Evolutionary conservation across 2,888 invertebrate genomes (phyloP).

Genomic region (Hypomecis atomaria): DNA sequence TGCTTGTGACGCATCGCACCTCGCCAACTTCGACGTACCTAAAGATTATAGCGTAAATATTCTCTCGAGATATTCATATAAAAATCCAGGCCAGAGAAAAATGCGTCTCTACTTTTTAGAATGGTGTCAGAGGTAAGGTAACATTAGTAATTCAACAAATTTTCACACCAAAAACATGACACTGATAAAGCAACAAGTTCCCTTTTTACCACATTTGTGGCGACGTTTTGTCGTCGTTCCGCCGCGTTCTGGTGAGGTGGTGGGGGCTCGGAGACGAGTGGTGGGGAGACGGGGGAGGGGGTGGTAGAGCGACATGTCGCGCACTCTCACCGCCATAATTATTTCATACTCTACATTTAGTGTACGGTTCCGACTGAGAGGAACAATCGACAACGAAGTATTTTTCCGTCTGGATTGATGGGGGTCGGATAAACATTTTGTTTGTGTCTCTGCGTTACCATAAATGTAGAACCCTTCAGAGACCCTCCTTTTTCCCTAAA

Average conservation of each 20-base stretch:
- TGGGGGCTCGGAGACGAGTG: slow-evolving; percentile 47
- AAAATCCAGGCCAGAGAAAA: slow-evolving; percentile 28
- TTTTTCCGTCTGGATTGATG: slow-evolving; percentile 69
- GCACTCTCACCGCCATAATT: slow-evolving; percentile 74
- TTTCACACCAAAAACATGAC: slow-evolving; percentile 66
- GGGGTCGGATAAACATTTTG: slow-evolving; percentile 52
- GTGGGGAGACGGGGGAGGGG: slow-evolving; percentile 41
- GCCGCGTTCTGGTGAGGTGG: slow-evolving; percentile 47
- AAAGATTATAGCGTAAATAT: slow-evolving; percentile 23
- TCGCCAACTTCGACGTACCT: slow-evolving; percentile 12
- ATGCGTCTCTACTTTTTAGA: slow-evolving; percentile 41
- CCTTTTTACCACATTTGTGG: slow-evolving; percentile 73
- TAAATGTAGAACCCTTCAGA: slow-evolving; percentile 51
- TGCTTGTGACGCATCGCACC: not conserved
- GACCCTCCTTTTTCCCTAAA: not conserved
- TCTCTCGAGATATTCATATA: slow-evolving; percentile 27
- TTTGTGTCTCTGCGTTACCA: slow-evolving; percentile 51
- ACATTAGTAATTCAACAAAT: slow-evolving; percentile 59
- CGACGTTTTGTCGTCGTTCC: slow-evolving; percentile 65
- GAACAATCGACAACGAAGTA: slow-evolving; percentile 71
- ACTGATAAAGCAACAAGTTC: slow-evolving; percentile 80
- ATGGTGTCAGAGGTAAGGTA: slow-evolving; percentile 46
- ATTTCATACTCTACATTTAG: slow-evolving; percentile 79
- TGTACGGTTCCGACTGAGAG: slow-evolving; percentile 58
- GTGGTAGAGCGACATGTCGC: slow-evolving; percentile 55